A percentile compares a stretch with the other conserved stretches of the same genome.
Conservation (phyloP, 1,140 invertebrate genomes). For the Orussus abietinus region DNA sequence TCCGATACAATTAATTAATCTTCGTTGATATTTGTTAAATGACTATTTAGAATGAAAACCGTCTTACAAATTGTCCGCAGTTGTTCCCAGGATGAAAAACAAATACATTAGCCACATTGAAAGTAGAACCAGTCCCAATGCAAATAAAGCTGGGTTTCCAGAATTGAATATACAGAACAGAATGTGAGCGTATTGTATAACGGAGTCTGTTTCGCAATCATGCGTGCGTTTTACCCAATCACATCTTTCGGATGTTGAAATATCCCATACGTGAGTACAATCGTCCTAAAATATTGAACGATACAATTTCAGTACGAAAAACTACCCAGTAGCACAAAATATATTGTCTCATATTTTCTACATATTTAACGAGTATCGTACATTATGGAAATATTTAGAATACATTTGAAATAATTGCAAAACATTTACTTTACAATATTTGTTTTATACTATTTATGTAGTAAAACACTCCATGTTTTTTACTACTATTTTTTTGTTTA, state of each 20-base stretch:
- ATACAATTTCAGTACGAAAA: not conserved
- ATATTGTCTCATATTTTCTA: not conserved
- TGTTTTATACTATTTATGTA: not conserved
- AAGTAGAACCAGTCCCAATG: constrained; percentile 26
- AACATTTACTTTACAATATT: too few species aligned
- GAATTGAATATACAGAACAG: constrained; percentile 40
- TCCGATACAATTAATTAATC: too few species aligned
- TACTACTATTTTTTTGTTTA: not conserved
- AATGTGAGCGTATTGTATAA: constrained; percentile 36
- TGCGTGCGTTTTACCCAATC: constrained; percentile 34
- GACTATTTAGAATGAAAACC: too few species aligned
- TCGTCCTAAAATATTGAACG: constrained; percentile 43
- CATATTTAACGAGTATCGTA: too few species aligned
- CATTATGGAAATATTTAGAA: too few species aligned
- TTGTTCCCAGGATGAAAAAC: constrained; percentile 60
- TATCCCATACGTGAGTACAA: constrained; percentile 45
- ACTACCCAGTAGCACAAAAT: not conserved
- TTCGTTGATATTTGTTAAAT: too few species aligned
- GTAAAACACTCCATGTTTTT: not conserved
- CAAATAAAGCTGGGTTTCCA: constrained; percentile 27
- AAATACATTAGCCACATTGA: constrained; percentile 60
- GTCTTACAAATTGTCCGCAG: constrained; percentile 64
- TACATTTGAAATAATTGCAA: too few species aligned
- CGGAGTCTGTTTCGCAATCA: constrained; percentile 33
- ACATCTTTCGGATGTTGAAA: constrained; percentile 34